These are phyloP conservation scores for Erannis defoliaria DNA, from an alignment of 2,888 invertebrate genomes.

Conservation along the genomic window DNA sequence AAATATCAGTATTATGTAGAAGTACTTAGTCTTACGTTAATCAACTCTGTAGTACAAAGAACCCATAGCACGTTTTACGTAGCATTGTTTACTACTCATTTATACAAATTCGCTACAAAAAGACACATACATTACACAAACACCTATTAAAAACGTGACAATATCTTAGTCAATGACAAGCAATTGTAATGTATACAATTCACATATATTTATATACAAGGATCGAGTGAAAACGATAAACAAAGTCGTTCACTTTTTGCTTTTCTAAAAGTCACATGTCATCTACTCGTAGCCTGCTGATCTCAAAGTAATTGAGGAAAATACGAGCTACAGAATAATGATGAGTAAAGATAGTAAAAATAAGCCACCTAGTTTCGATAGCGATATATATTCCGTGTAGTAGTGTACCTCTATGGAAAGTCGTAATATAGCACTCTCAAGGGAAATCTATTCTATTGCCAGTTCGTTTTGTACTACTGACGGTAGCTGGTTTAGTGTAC, in stretches of 20 bases:
- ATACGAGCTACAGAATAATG: constrained; percentile 22
- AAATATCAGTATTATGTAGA: too few relatives aligned
- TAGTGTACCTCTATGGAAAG: constrained; percentile 66
- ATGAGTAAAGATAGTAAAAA: constrained; percentile 37
- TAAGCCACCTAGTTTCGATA: constrained; percentile 51
- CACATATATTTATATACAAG: background rate
- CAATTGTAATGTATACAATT: too few relatives aligned
- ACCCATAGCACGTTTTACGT: too few relatives aligned
- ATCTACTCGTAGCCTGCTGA: constrained; percentile 11
- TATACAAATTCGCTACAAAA: too few relatives aligned
- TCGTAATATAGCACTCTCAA: constrained; percentile 72
- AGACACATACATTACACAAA: too few relatives aligned
- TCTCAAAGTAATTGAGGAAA: constrained; percentile 36
- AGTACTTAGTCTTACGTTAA: too few relatives aligned
- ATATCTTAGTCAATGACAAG: too few relatives aligned
- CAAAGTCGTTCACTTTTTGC: constrained; percentile 9
- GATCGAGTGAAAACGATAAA: background rate
- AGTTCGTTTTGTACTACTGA: constrained; percentile 76
- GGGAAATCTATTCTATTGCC: constrained; percentile 81
- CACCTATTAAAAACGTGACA: too few relatives aligned
- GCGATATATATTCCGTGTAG: constrained; percentile 53
- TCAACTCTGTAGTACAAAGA: too few relatives aligned
- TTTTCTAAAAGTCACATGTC: constrained; percentile 9
- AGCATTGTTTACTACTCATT: too few relatives aligned
- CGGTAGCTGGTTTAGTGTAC: constrained; percentile 61